Percentiles rank a stretch among this genome's conserved stretches.
Evolutionary conservation across 2,113 vertebrate species (phyloP).

Genomic region (Copsychus sechellarum): DNA sequence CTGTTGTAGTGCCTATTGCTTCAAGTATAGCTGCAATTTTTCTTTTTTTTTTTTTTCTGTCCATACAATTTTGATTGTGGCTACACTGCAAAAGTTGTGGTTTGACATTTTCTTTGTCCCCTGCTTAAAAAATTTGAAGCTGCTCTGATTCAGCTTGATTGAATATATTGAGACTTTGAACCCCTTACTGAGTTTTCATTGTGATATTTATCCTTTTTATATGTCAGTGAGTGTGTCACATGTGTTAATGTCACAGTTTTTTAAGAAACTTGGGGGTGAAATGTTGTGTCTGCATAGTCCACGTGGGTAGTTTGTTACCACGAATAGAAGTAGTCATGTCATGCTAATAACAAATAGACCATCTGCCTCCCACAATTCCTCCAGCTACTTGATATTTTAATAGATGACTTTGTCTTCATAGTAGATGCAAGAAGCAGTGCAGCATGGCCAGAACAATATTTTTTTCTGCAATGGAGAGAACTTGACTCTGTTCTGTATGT

Average conservation of each 20-base stretch:
- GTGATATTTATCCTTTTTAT: neutral
- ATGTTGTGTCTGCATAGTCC: neutral
- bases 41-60: neutral
- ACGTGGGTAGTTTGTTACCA: neutral
- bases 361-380: constrained; percentile 12
- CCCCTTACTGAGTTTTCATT: neutral
- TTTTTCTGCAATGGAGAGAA: neutral
- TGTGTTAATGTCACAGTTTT: neutral
- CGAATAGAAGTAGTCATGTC: neutral
- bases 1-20: neutral
- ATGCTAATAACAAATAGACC: neutral
- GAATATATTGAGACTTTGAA: neutral
- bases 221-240: neutral
- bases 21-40: neutral
- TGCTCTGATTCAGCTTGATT: neutral
- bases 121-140: neutral
- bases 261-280: neutral
- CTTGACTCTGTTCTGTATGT: neutral
- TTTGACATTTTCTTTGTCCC: neutral
- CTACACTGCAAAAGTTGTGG: neutral
- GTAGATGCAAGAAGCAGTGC: neutral
- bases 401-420: neutral
- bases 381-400: neutral
- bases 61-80: neutral
- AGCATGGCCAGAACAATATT: neutral